Evolutionary conservation across 2,888 invertebrate genomes (phyloP).

Genomic region (Buathra laborator): DNA sequence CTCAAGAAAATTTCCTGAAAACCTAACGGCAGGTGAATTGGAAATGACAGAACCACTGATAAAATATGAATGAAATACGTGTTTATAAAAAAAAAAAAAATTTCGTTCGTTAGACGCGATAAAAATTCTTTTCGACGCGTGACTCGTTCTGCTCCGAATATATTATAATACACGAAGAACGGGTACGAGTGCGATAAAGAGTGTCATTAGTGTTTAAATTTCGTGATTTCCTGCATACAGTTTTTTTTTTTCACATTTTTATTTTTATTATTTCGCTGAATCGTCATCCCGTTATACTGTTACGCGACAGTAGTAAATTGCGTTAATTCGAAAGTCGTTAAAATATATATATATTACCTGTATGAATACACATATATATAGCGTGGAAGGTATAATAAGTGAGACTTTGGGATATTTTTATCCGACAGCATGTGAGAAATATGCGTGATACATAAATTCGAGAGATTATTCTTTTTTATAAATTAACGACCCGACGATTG

Average conservation of each 20-base stretch:
- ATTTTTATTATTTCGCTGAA: neutral
- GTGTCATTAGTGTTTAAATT: neutral
- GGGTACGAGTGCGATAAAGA: neutral
- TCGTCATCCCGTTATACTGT: conserved; percentile 32
- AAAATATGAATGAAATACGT: neutral
- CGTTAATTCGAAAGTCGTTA: conserved; percentile 54
- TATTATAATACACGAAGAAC: neutral
- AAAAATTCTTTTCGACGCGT: neutral
- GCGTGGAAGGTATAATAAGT: conserved; percentile 4
- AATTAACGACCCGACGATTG: conserved; percentile 38
- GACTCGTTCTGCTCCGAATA: neutral
- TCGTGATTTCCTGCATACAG: neutral
- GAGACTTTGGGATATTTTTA: neutral
- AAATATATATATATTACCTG: conserved; percentile 32
- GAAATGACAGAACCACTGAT: neutral
- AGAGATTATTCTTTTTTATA: conserved; percentile 27
- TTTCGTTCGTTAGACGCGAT: neutral
- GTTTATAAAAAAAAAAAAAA: neutral
- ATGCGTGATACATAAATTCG: conserved; percentile 27
- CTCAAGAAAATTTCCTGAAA: neutral
- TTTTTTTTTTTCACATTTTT: conserved; percentile 3
- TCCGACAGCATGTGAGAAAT: neutral
- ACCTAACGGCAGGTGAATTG: neutral
- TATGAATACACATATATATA: neutral
- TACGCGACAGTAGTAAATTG: conserved; percentile 15